phyloP scores from a whole-genome alignment of 2,797 vertebrate genomes.

The Gallinago stenura region DNA sequence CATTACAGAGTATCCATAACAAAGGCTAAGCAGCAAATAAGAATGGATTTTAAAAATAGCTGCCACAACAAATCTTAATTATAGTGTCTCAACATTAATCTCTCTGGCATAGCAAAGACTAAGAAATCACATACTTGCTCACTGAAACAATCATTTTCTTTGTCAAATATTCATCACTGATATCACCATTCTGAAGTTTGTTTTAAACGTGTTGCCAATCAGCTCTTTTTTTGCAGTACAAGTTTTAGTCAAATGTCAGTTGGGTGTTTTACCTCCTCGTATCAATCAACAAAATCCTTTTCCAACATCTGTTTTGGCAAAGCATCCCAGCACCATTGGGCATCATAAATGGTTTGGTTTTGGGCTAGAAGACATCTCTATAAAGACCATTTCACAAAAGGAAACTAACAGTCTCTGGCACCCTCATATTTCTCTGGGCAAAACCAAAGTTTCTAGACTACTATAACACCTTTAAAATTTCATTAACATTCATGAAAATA shows the following conservation, averaged over 20 bases:
- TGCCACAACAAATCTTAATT: neutral
- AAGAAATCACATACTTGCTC: neutral
- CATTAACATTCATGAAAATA: neutral
- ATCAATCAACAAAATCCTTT: neutral
- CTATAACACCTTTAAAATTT: neutral
- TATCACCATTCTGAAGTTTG: neutral
- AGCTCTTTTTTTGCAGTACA: neutral
- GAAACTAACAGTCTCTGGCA: neutral
- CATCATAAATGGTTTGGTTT: neutral
- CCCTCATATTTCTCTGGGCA: neutral
- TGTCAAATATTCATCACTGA: neutral
- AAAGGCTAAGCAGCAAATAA: neutral
- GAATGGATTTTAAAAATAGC: neutral
- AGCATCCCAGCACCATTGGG: neutral
- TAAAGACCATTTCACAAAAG: neutral
- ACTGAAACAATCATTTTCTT: neutral
- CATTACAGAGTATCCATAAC: neutral
- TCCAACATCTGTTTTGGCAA: neutral
- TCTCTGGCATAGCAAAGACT: neutral
- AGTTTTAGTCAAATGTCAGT: neutral
- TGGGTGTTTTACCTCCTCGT: fast-evolving
- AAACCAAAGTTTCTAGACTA: neutral
- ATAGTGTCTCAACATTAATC: neutral
- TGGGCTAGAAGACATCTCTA: neutral
- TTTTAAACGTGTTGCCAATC: conserved; percentile 3